phyloP scores from a whole-genome alignment of 2,797 vertebrate genomes.

The Crenichthys baileyi region DNA sequence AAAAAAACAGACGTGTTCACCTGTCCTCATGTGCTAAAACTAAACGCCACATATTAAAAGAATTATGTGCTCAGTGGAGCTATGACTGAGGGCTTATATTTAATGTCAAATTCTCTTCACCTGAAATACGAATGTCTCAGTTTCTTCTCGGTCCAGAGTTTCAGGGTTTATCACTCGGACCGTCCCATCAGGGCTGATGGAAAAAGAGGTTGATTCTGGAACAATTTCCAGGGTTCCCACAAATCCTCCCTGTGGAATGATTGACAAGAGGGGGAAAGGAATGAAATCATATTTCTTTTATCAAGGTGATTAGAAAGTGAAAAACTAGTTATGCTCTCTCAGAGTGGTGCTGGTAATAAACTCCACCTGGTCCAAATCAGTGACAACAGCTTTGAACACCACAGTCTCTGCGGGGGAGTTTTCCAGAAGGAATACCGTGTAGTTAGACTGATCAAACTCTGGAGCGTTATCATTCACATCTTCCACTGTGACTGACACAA shows the following conservation, averaged over 20 bases:
- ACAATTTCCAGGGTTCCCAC: slow-evolving; percentile 69
- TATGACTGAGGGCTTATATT: background rate
- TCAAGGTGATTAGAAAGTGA: background rate
- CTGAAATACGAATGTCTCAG: slow-evolving; percentile 67
- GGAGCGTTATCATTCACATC: slow-evolving; percentile 80
- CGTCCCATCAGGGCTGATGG: slow-evolving; percentile 66
- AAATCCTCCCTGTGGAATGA: slow-evolving; percentile 79
- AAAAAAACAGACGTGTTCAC: background rate
- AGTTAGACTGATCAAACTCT: slow-evolving; percentile 64
- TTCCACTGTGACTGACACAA: slow-evolving; percentile 74
- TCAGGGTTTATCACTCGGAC: slow-evolving; percentile 75
- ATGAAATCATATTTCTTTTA: background rate
- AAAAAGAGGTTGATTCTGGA: slow-evolving; percentile 76
- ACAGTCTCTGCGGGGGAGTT: slow-evolving; percentile 69
- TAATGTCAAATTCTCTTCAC: slow-evolving; percentile 51
- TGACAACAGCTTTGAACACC: slow-evolving; percentile 70
- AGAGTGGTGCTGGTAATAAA: background rate
- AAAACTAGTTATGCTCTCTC: background rate
- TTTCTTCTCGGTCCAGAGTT: slow-evolving; percentile 77
- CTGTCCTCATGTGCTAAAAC: background rate
- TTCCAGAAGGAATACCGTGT: slow-evolving; percentile 71
- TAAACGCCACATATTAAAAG: background rate
- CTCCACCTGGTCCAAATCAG: slow-evolving; percentile 80
- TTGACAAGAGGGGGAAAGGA: background rate
- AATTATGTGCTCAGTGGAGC: background rate